phyloP scores from a whole-genome alignment of 2,888 invertebrate species.

The Rhingia rostrata region DNA sequence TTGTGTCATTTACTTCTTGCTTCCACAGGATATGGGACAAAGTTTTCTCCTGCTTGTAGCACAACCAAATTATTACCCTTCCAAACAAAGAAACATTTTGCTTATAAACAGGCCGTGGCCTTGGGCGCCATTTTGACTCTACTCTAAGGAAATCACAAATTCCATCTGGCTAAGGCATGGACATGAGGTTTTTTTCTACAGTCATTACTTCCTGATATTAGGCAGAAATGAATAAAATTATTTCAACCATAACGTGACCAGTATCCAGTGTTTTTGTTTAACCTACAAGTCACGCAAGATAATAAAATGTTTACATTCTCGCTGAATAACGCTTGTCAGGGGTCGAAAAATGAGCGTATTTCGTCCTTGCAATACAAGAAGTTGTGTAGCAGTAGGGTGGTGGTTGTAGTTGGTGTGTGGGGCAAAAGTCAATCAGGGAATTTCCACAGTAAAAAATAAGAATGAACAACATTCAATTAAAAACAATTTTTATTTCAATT shows the following conservation, averaged over 20 bases:
- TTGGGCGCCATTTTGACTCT: slow-evolving; percentile 58
- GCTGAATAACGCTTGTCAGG: neutral
- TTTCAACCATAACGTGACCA: slow-evolving; percentile 24
- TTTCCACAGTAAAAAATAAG: slow-evolving; percentile 4
- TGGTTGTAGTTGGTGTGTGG: neutral
- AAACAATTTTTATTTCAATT: neutral
- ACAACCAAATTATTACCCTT: slow-evolving; percentile 11
- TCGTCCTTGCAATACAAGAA: slow-evolving; percentile 14
- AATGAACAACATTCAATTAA: slow-evolving; percentile 20
- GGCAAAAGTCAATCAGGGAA: slow-evolving; percentile 7
- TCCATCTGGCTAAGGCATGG: slow-evolving; percentile 35
- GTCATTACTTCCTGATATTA: slow-evolving; percentile 6
- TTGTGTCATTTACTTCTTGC: neutral
- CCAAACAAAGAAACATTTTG: slow-evolving; percentile 10
- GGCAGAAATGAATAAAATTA: slow-evolving; percentile 26
- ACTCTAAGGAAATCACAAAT: slow-evolving; percentile 38
- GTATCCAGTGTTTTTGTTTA: slow-evolving; percentile 12
- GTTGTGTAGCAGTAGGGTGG: neutral
- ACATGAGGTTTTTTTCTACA: slow-evolving; percentile 17
- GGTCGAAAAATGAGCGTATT: neutral
- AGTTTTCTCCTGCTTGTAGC: neutral
- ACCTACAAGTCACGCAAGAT: slow-evolving; percentile 30
- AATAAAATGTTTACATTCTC: slow-evolving; percentile 24
- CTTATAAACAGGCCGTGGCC: neutral
- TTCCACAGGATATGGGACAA: neutral